Evolutionary conservation across 2,888 invertebrate genomes (phyloP), one percentile per base, ranked within the genome.

Genomic region (Pseudanteris insignis): DNA sequence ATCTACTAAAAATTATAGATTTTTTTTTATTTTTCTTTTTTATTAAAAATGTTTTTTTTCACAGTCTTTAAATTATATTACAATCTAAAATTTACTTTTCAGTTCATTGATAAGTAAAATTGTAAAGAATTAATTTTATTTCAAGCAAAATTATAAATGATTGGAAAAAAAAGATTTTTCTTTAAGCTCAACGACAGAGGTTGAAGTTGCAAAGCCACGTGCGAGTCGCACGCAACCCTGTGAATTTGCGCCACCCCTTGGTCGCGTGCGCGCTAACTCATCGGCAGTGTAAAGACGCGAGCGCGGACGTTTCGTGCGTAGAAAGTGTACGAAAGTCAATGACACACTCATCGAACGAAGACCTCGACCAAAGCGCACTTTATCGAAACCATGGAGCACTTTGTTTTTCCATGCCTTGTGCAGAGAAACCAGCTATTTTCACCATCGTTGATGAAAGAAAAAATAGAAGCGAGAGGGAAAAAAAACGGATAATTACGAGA

Each of bases 141-240:
- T n/a, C n/a, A n/a, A n/a, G n/a, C n/a, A n/a, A n/a, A n/a, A n/a
- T n/a, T n/a, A n/a, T n/a, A n/a, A n/a, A n/a, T n/a, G n/a, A n/a
- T n/a, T n/a, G n/a, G n/a, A n/a, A n/a, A n/a, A n/a, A n/a, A n/a
- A n/a, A n/a, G n/a, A n/a, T n/a, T n/a, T n/a, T n/a, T n/a, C n/a
- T n/a, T n/a, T n/a, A n/a, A n/a, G n/a, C n/a, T n/a, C n/a, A n/a
- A n/a, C n/a, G n/a, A n/a, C n/a, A n/a, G n/a, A n/a, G n/a, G n/a
- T n/a, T n/a, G n/a, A n/a, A n/a, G n/a, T n/a, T n/a, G n/a, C n/a
- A n/a, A 51, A 59, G 69, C 68, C 73, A 72, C 70, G 75, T 71
- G 72, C 72, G 75, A 75, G 75, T 75, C 74, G 74, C 68, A 66
- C 63, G 67, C 65, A 66, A 63, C 66, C 68, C 69, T 62, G 67